These are phyloP conservation scores for Cichladusa arquata DNA, from an alignment of 2,113 vertebrate genomes.

Conservation along the genomic window DNA sequence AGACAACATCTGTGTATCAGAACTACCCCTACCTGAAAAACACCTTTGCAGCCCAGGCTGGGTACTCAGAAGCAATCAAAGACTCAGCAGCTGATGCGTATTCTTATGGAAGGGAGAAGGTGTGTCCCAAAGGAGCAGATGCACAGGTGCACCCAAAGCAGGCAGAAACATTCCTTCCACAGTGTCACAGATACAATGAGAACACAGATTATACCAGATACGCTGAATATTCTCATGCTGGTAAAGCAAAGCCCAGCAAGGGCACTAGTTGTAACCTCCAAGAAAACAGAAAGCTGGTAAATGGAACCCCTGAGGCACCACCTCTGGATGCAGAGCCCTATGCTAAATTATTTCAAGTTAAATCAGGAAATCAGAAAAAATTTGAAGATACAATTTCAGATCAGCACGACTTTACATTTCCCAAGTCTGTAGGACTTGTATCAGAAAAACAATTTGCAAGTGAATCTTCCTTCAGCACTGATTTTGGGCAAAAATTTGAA, in stretches of 20 bases:
- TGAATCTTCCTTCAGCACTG: constrained; percentile 68
- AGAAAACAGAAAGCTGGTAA: constrained; percentile 69
- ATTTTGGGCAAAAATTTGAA: constrained; percentile 74
- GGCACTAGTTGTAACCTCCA: constrained; percentile 65
- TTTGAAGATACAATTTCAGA: constrained; percentile 70
- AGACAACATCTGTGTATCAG: constrained; percentile 53
- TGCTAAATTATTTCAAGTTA: constrained; percentile 73
- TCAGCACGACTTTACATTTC: constrained; percentile 71
- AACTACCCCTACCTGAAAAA: constrained; percentile 70
- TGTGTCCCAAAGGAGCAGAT: constrained; percentile 68
- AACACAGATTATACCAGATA: constrained; percentile 68
- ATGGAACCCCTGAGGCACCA: constrained; percentile 63
- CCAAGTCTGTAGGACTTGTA: constrained; percentile 61
- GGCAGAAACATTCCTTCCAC: constrained; percentile 65
- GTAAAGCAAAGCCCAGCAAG: constrained; percentile 73
- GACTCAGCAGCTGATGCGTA: constrained; percentile 67
- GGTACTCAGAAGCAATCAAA: constrained; percentile 67
- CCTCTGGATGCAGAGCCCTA: constrained; percentile 69
- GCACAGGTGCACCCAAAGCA: constrained; percentile 66
- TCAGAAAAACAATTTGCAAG: constrained; percentile 73
- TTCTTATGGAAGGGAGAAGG: constrained; percentile 70
- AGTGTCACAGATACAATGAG: constrained; percentile 70
- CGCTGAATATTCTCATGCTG: constrained; percentile 66
- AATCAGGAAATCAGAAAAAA: constrained; percentile 75
- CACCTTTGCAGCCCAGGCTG: constrained; percentile 57